Percentiles rank a stretch among this genome's conserved stretches.
These are phyloP conservation scores for Chironomus tentans DNA, from an alignment of 2,888 invertebrate species.

Conservation along the genomic window DNA sequence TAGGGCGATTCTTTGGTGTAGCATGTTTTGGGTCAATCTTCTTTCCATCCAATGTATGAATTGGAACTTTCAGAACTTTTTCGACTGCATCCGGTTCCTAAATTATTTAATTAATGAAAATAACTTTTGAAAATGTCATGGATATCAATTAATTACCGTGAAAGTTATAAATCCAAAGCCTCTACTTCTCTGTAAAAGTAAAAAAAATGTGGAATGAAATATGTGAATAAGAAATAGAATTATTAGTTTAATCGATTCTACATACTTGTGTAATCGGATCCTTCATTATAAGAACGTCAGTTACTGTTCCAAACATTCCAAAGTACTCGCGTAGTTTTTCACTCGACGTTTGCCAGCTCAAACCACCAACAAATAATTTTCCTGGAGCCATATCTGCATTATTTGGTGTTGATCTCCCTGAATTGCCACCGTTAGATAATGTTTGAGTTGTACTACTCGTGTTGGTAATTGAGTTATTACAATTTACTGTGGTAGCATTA, in stretches of 20 bases:
- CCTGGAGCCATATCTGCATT: constrained; percentile 63
- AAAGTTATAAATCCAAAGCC: constrained; percentile 50
- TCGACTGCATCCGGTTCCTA: constrained; percentile 78
- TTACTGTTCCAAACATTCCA: constrained; percentile 83
- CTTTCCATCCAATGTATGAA: constrained; percentile 85
- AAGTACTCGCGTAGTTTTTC: constrained; percentile 89
- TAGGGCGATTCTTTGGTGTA: constrained; percentile 80
- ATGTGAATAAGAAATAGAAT: background rate
- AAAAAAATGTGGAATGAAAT: constrained; percentile 27
- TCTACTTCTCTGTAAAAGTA: constrained; percentile 75
- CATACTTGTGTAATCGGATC: constrained; percentile 86
- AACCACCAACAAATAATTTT: constrained; percentile 82
- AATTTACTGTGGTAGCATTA: constrained; percentile 37
- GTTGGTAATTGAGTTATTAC: constrained; percentile 30
- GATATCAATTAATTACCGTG: constrained; percentile 13
- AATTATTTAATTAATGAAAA: constrained; percentile 43
- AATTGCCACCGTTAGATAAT: constrained; percentile 38
- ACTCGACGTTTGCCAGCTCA: constrained; percentile 88
- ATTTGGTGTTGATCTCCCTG: constrained; percentile 66
- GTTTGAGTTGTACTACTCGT: constrained; percentile 25
- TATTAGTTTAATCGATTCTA: constrained; percentile 23
- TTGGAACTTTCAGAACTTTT: constrained; percentile 81
- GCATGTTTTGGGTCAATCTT: constrained; percentile 92
- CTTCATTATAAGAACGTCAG: constrained; percentile 89
- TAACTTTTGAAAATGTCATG: background rate